A percentile compares a stretch with the other conserved stretches of the same genome.
phyloP scores from a whole-genome alignment of 2,797 vertebrate genomes.

The Scarus forsteni region DNA sequence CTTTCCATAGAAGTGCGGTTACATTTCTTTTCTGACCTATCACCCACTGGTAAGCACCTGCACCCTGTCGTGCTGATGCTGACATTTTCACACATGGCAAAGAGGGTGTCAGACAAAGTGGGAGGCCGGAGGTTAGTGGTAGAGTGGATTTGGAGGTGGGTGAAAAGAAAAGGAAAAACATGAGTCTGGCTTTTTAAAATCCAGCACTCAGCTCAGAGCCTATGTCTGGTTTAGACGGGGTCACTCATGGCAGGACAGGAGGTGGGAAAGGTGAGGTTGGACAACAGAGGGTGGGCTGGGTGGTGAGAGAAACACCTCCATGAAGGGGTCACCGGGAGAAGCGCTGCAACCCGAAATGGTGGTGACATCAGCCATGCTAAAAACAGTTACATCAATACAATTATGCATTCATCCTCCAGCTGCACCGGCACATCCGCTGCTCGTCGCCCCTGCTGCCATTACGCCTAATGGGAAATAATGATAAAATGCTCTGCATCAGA shows the following conservation, averaged over 20 bases:
- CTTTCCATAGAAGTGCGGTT: constrained; percentile 18
- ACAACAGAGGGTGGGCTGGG: constrained; percentile 2
- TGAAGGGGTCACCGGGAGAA: constrained; percentile 28
- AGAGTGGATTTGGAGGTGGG: constrained; percentile 39
- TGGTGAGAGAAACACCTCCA: background rate
- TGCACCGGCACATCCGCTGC: constrained; percentile 28
- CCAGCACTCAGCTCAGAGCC: constrained; percentile 18
- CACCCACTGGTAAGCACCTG: constrained; percentile 34
- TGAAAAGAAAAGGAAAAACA: constrained; percentile 29
- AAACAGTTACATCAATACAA: constrained; percentile 43
- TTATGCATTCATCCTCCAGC: constrained; percentile 45
- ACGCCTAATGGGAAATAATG: constrained; percentile 69
- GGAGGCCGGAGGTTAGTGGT: constrained; percentile 48
- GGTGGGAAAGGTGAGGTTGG: constrained; percentile 25
- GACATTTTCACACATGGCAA: constrained; percentile 63
- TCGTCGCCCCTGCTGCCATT: constrained; percentile 53
- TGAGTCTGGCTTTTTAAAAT: constrained; percentile 4
- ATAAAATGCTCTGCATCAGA: constrained; percentile 69
- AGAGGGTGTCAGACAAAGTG: constrained; percentile 43
- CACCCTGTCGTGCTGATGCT: constrained; percentile 41
- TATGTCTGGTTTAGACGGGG: constrained; percentile 15
- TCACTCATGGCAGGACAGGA: constrained; percentile 29
- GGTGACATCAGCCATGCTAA: constrained; percentile 33
- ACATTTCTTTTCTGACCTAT: constrained; percentile 32
- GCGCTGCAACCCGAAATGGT: constrained; percentile 1